phyloP scores from a whole-genome alignment of 2,888 invertebrate genomes.

The Nesidiocoris tenuis region DNA sequence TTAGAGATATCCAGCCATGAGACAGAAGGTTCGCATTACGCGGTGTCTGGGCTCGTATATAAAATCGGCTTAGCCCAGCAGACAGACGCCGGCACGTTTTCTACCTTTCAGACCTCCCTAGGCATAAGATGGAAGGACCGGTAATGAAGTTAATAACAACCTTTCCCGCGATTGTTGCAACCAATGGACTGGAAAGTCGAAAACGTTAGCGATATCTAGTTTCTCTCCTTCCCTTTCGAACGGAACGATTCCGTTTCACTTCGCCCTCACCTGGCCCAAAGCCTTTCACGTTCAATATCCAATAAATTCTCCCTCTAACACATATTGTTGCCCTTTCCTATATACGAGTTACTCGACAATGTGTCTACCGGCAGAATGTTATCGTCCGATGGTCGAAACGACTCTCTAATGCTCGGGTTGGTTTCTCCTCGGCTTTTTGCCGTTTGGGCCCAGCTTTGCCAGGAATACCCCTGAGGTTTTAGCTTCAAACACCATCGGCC shows the following conservation, averaged over 20 bases:
- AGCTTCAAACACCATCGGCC: neutral
- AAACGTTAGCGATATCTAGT: constrained; percentile 17
- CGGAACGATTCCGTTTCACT: neutral
- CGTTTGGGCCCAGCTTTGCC: neutral
- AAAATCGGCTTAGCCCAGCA: constrained; percentile 36
- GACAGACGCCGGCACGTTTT: neutral
- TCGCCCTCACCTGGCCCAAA: neutral
- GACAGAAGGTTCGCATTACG: neutral
- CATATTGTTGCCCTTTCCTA: neutral
- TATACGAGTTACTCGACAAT: neutral
- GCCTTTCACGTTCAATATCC: neutral
- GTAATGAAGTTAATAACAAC: constrained; percentile 41
- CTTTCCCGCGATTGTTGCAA: constrained; percentile 23
- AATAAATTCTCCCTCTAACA: constrained; percentile 6
- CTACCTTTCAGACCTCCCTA: constrained; percentile 5
- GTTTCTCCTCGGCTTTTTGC: neutral
- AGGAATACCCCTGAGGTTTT: neutral
- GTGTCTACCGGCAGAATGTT: neutral
- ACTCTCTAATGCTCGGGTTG: neutral
- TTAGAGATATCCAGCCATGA: neutral
- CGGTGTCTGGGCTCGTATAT: neutral
- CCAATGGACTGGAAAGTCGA: constrained; percentile 32
- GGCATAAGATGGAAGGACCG: neutral
- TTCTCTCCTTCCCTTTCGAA: neutral
- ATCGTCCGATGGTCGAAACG: neutral